phyloP scores from a whole-genome alignment of 1,140 invertebrate genomes.

The Eulimnadia texana region DNA sequence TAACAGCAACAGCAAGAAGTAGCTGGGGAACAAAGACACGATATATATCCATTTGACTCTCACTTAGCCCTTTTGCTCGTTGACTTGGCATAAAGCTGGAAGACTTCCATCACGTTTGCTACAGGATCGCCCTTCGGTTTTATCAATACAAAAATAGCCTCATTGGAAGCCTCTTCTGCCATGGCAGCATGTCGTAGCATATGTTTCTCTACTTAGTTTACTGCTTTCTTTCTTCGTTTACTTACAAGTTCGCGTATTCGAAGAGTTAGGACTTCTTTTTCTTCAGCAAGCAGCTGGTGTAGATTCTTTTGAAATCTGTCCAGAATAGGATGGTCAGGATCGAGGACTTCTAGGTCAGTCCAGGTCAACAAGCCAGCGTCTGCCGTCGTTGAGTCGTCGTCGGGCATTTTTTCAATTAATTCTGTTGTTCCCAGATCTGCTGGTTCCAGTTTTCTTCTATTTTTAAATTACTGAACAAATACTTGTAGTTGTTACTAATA shows the following conservation, averaged over 20 bases:
- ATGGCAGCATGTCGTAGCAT: background rate
- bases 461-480: background rate
- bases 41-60: background rate
- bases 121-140: background rate
- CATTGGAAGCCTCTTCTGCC: background rate
- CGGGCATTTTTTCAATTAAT: background rate
- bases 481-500: too few relatives aligned
- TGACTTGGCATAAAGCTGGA: background rate
- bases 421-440: background rate
- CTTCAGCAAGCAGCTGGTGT: background rate
- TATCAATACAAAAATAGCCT: background rate
- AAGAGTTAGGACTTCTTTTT: slow-evolving; percentile 1
- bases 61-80: background rate
- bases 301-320: slow-evolving; percentile 3
- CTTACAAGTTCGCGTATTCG: background rate
- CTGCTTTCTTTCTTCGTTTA: too few relatives aligned
- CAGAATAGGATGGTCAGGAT: slow-evolving; percentile 40
- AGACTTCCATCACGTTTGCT: background rate
- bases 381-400: background rate
- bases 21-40: background rate
- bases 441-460: background rate
- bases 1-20: background rate
- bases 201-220: background rate
- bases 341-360: slow-evolving; percentile 28
- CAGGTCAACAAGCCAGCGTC: background rate